Base-by-base conservation (phyloP, 2,113 vertebrate genomes). In the Triplophysa siluroides region DNA sequence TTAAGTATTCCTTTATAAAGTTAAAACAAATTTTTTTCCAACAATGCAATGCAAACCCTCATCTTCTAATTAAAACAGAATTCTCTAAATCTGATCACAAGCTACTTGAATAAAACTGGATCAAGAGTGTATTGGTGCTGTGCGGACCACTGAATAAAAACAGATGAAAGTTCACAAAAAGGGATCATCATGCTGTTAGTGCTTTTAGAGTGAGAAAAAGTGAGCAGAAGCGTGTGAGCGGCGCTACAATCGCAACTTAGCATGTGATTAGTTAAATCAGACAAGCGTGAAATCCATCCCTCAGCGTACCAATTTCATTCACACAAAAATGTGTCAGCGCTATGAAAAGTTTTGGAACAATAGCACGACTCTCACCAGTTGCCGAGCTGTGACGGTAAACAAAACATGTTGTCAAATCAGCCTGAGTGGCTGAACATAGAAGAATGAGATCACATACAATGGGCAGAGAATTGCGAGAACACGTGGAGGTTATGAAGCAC, bases 161-260 rank as follows among this genome's bases (percentile, higher is more conserved):
- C 78, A 82, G 67, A 66, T 60, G 47, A 68, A 73, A 71, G 73
- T 68, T 78, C n/a, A 74, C 18, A 81, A 21, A 73, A 68, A 67
- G 67, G 29, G 24, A 24, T 52, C 16, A 43, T 73, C 72, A 62
- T 45, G 58, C 58, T 63, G 67, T 80, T 63, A 75, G 78, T 65
- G 13, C 5, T n/a, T 21, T 10, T 2, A 16, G 41, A 73, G 58
- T 52, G 41, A 45, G n/a, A 43, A 64, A 45, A 56, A 66, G 26
- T 24, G 29, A 45, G 50, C 43, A 41, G 29, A 41, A 61, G 71
- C 14, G 38, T 61, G 71, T 24, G 56, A 74, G 41, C 69, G 12
- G 19, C 12, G n/a, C n/a, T 73, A 41, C 7, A 60, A 43, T 60
- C 33, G 3, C 29, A 61, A 60, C 23, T n/a, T 23, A 47, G 72